These are phyloP conservation scores for Picathartes gymnocephalus DNA, from an alignment of 2,113 vertebrate genomes.

Conservation along the genomic window DNA sequence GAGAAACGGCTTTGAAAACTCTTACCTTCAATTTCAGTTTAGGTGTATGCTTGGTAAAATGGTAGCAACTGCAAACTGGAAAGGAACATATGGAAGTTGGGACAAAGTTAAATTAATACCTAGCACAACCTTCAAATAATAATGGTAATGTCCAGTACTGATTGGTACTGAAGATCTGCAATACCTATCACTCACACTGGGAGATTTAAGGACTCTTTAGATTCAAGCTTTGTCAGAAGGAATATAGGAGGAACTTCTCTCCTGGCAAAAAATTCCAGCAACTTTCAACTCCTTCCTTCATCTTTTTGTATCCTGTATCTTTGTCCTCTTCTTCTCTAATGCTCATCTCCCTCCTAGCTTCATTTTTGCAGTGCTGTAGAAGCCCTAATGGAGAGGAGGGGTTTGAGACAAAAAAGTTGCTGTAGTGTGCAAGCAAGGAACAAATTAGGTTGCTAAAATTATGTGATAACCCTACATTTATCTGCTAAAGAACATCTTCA, in stretches of 20 bases:
- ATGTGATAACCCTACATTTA: conserved; percentile 35
- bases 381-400: background rate
- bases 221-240: background rate
- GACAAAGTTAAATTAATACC: background rate
- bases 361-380: background rate
- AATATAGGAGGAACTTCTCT: background rate
- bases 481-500: conserved; percentile 25
- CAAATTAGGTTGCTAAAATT: conserved; percentile 20
- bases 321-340: background rate
- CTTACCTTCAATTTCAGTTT: background rate
- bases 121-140: background rate
- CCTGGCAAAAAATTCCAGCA: background rate
- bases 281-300: background rate
- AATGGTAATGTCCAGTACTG: background rate
- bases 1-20: background rate
- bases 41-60: background rate
- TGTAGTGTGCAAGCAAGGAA: background rate
- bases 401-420: background rate
- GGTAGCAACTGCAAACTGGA: background rate
- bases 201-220: background rate
- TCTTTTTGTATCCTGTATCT: background rate
- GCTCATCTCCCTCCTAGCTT: background rate
- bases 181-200: background rate
- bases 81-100: background rate
- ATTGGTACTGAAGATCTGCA: background rate